Conservation (phyloP, 2,113 vertebrate genomes). For the Delphinus delphis region DNA sequence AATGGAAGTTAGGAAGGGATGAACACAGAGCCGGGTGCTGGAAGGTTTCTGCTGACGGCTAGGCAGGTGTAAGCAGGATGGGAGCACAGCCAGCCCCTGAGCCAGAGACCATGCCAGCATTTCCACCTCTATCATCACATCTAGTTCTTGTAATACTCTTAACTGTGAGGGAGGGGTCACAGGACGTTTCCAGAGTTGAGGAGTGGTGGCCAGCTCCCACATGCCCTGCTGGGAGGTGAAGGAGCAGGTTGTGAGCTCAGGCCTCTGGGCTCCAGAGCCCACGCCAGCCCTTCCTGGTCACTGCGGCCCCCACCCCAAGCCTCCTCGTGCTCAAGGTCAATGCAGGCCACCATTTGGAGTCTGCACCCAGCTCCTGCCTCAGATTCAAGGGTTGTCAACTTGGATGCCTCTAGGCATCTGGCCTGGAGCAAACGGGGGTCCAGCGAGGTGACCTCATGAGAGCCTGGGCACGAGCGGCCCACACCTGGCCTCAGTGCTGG, state of each 20-base stretch:
- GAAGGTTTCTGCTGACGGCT: background rate
- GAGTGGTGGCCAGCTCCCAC: background rate
- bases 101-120: rapidly evolving
- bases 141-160: background rate
- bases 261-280: background rate
- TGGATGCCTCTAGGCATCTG: background rate
- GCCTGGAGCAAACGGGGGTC: background rate
- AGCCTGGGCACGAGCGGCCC: rapidly evolving
- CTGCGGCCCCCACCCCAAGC: background rate
- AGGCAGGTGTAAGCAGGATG: background rate
- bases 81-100: background rate
- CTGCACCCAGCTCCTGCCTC: background rate
- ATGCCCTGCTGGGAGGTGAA: rapidly evolving
- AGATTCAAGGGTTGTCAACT: background rate
- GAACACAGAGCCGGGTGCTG: background rate
- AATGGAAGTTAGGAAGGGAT: background rate
- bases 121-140: background rate
- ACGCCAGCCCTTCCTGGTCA: rapidly evolving
- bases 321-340: background rate
- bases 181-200: background rate
- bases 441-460: background rate
- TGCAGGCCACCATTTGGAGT: no score
- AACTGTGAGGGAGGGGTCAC: background rate
- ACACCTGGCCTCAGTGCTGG: rapidly evolving
- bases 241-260: rapidly evolving